Conservation (phyloP, 2,888 invertebrate species). For the Antitype chi region DNA sequence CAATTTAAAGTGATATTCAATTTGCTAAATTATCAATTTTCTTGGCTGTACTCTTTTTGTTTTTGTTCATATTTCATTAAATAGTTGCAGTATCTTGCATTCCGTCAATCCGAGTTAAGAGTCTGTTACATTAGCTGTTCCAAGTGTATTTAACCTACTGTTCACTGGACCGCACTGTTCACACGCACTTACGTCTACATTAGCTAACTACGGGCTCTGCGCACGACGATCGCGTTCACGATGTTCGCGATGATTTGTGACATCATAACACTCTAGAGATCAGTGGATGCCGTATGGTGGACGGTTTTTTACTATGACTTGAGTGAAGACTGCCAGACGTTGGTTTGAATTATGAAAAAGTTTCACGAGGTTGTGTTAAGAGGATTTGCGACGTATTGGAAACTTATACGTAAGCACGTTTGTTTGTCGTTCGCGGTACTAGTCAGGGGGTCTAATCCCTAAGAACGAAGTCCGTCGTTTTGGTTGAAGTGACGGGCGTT, state of each 20-base stretch:
- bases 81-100: background rate
- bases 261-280: background rate
- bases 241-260: background rate
- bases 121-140: background rate
- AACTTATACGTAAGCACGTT: background rate
- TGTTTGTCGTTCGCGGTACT: background rate
- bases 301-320: conserved; percentile 22
- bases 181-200: conserved; percentile 10
- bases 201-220: background rate
- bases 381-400: background rate
- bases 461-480: too few relatives aligned
- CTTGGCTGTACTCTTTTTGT: background rate
- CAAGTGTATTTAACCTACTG: background rate
- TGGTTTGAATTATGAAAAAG: background rate
- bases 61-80: background rate
- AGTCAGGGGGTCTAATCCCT: too few relatives aligned
- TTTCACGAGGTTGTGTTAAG: background rate
- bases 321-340: background rate
- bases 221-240: background rate
- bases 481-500: too few relatives aligned
- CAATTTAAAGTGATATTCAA: background rate
- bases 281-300: conserved; percentile 16
- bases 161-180: conserved; percentile 3
- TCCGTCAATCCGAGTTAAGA: conserved; percentile 4
- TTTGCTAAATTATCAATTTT: too few relatives aligned